Evolutionary conservation across 2,888 invertebrate species (phyloP), one percentile per base, ranked within the genome.

Genomic region (Peribatodes rhomboidaria): DNA sequence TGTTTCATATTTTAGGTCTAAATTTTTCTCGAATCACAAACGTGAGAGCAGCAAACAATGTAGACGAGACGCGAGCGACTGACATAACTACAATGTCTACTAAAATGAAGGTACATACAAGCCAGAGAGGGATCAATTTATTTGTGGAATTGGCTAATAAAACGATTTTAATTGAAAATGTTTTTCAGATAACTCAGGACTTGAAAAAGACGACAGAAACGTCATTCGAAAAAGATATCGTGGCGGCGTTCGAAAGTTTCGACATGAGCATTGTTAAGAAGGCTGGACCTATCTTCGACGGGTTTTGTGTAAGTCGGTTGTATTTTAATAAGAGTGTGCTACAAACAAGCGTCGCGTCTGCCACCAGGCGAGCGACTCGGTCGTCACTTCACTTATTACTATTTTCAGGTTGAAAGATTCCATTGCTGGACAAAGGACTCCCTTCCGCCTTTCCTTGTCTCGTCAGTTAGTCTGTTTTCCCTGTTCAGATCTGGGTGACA

Each of bases 271-370:
- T 94, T 63, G 95, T 96, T 1, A 96, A 96, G 81, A 95, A 94
- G 81, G 96, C 96, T 68, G 98, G 97, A 35, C 93, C 95, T 65
- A 98, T 98, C 82, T 94, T 98, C 61, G 98, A 98, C 90, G 98
- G 98, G 53, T 98, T 98, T 82, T 97, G 96, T 87, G 97, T 97
- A 85, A 93, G 94, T 92, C 11, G 13, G 13, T n/a, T n/a, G n/a
- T n/a, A n/a, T 41, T 41, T 41, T 7, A 41, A 16, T 27, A 27
- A 27, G 27, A 2, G 3, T 27, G 6, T 27, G 27, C 6, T 27
- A 27, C 6, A 4, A 27, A 6, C 27, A 6, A 27, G 27, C 27
- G 27, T 27, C 3, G 27, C 27, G 27, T 27, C 27, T 27, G 2
- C 27, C 27, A 27, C 6, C 3, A 2, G 27, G 27, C 2, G 27